These are phyloP conservation scores for Actinernus sp. DNA, from an alignment of 92 coral and sea anemone species.

Conservation along the genomic window DNA sequence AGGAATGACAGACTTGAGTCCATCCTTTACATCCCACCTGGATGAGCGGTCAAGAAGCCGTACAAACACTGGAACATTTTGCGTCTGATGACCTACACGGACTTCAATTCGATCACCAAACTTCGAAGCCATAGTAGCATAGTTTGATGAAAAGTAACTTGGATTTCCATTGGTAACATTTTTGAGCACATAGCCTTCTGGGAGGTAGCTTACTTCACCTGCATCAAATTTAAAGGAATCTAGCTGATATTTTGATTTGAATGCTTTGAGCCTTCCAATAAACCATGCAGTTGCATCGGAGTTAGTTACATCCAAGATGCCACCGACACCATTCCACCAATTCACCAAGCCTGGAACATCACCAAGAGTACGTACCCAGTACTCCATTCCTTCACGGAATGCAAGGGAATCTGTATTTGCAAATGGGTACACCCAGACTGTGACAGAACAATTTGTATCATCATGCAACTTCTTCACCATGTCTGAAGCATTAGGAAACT, in stretches of 20 bases:
- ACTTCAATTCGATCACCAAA: constrained; percentile 76
- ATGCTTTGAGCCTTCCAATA: constrained; percentile 55
- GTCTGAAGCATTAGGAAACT: constrained; percentile 57
- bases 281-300: constrained; percentile 52
- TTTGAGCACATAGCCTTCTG: constrained; percentile 55
- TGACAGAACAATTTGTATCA: constrained; percentile 67
- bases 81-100: constrained; percentile 81
- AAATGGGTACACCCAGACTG: constrained; percentile 86
- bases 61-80: constrained; percentile 63
- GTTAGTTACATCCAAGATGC: constrained; percentile 68
- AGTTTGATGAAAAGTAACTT: constrained; percentile 58
- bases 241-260: constrained; percentile 49
- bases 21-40: constrained; percentile 68
- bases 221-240: constrained; percentile 92
- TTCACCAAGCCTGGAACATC: constrained; percentile 66
- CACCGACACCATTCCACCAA: constrained; percentile 88
- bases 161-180: constrained; percentile 55
- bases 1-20: constrained; percentile 84
- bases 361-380: constrained; percentile 78
- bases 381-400: constrained; percentile 60
- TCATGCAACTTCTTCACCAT: constrained; percentile 66
- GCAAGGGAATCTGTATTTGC: constrained; percentile 72
- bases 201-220: constrained; percentile 77
- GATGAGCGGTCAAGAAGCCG: constrained; percentile 80
- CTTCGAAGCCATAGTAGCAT: constrained; percentile 69